phyloP scores from a whole-genome alignment of 2,888 invertebrate species.

The Lysandra bellargus region DNA sequence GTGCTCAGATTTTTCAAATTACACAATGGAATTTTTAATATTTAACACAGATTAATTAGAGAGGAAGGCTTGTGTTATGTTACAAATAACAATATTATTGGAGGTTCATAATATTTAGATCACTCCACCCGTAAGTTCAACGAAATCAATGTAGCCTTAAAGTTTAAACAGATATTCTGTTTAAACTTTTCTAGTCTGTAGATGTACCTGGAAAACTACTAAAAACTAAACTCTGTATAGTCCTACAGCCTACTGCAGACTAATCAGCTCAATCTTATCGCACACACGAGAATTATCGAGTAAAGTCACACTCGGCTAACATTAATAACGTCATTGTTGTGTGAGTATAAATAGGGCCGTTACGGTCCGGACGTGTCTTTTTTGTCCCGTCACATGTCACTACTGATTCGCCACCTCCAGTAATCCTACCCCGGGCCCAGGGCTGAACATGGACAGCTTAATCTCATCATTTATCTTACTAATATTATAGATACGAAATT shows the following conservation, averaged over 20 bases:
- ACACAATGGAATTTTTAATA: too few relatives aligned
- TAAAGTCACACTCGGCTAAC: neutral
- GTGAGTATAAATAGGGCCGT: conserved; percentile 28
- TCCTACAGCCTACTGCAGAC: neutral
- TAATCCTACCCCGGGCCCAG: conserved; percentile 17
- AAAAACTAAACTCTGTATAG: too few relatives aligned
- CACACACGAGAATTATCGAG: neutral
- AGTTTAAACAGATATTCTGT: too few relatives aligned
- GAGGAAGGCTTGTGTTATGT: too few relatives aligned
- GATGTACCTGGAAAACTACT: too few relatives aligned
- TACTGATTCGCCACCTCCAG: conserved; percentile 10
- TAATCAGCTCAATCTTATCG: neutral
- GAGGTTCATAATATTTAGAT: too few relatives aligned
- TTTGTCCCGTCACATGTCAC: conserved; percentile 32
- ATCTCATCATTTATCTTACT: conserved; percentile 12
- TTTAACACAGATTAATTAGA: too few relatives aligned
- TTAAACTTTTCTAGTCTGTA: too few relatives aligned
- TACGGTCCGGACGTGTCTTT: conserved; percentile 29
- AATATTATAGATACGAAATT: neutral
- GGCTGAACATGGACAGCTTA: neutral
- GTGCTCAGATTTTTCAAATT: too few relatives aligned
- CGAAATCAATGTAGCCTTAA: too few relatives aligned
- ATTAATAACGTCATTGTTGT: conserved; percentile 24
- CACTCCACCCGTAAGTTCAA: too few relatives aligned
- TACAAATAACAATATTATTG: too few relatives aligned